Base-by-base conservation (phyloP, 2,888 invertebrate genomes). In the Nipponacmea schrenckii region DNA sequence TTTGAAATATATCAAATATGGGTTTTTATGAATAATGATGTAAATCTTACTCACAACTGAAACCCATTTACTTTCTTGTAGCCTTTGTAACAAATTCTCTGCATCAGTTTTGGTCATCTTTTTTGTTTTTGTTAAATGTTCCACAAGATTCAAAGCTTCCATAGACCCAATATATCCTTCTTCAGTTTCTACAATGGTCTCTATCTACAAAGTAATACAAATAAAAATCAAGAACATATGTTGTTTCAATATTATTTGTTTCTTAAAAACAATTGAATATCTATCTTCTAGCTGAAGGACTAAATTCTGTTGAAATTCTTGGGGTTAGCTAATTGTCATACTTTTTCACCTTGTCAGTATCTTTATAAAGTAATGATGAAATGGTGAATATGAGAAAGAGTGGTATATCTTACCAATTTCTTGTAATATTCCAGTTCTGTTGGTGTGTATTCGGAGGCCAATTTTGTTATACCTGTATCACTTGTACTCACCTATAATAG, bases 371-470 rank as follows among this genome's bases (percentile, higher is more conserved):
- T 10, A 39, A 39, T 39, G 39, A 39, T 39, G 8, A 39, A 31
- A 39, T 39, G 39, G 10, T 39, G 1, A 39, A 39, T 39, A 39
- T 8, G 8, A 39, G 39, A 5, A 39, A 39, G 10, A 39, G 8
- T 8, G 10, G 39, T 39, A 39, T 8, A 10, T 5, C 83, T 77
- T 79, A 88, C 88, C 70, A 88, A 74, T 78, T 85, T 87, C 74
- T 88, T 88, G 77, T 86, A 87, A 67, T 85, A 81, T 73, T 88
- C 86, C 71, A 88, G 75, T 72, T 88, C 87, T 77, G 80, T 84
- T 5, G 80, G 78, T 48, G 84, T 80, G 71, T 84, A 88, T 50
- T 82, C 80, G 5, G 84, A 79, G 7, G 83, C 80, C 62, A 85
- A 70, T n/a, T 80, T 77, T 2, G 87, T 84, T 27, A 87, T 83